A percentile compares a stretch with the other conserved stretches of the same genome.
phyloP scores from a whole-genome alignment of 2,797 vertebrate genomes.

The Lithobates pipiens region DNA sequence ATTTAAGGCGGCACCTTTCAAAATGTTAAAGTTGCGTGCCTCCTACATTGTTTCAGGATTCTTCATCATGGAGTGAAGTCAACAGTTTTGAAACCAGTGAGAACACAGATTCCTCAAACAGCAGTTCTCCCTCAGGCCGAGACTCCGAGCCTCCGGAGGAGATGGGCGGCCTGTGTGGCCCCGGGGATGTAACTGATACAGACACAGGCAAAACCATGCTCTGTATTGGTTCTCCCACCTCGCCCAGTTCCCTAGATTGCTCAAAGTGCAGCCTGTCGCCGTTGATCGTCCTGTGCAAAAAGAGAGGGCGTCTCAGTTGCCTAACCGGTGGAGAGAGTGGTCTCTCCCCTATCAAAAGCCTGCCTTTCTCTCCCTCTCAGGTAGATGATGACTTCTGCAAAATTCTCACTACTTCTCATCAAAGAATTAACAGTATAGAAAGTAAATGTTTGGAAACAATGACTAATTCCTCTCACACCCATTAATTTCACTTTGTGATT shows the following conservation, averaged over 20 bases:
- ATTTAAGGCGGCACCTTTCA: constrained; percentile 71
- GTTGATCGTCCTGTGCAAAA: constrained; percentile 77
- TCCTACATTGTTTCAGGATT: constrained; percentile 87
- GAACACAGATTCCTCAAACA: constrained; percentile 77
- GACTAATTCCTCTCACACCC: constrained; percentile 76
- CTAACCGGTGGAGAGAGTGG: constrained; percentile 74
- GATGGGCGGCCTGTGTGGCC: constrained; percentile 71
- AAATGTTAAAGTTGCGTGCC: constrained; percentile 79
- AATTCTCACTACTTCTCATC: constrained; percentile 81
- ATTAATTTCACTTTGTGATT: constrained; percentile 72
- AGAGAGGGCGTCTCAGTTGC: constrained; percentile 73
- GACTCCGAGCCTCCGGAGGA: constrained; percentile 73
- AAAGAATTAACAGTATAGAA: constrained; percentile 79
- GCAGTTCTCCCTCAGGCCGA: constrained; percentile 75
- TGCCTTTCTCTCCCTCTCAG: constrained; percentile 92
- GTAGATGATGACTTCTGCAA: constrained; percentile 83
- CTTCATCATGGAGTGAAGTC: constrained; percentile 85
- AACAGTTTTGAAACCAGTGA: constrained; percentile 82
- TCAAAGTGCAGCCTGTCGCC: constrained; percentile 74
- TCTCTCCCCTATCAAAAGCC: constrained; percentile 85
- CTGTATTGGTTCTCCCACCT: constrained; percentile 75
- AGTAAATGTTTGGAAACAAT: constrained; percentile 82
- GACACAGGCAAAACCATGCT: constrained; percentile 70
- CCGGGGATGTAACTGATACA: constrained; percentile 73
- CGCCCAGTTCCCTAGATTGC: constrained; percentile 75